Base-by-base conservation (phyloP, 2,113 vertebrate species). In the Spermophilus dauricus region DNA sequence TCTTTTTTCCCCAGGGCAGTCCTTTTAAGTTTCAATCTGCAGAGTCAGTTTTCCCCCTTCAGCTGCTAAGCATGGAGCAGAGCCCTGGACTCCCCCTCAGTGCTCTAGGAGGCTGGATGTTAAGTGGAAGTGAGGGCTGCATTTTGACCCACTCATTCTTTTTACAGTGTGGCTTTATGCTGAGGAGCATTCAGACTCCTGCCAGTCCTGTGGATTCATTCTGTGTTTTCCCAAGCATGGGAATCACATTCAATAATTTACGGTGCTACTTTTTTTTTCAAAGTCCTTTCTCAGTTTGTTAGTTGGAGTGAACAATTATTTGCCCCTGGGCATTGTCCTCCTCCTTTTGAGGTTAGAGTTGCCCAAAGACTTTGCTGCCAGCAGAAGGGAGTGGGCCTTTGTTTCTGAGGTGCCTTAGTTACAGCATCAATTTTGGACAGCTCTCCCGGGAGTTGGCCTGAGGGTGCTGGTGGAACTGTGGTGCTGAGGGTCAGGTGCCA, bases 211-310 rank as follows among this genome's bases (percentile, higher is more conserved):
- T 16, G 72, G 72, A 88, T 78, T 45, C 84, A 88, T 78, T 45
- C 84, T 56, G 81, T n/a, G n/a, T 92, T 91, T 89, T 85, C 91
- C 91, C 81, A 76, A 61, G 92, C 91, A 3, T 69, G 17, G 95
- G 90, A 67, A 30, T 69, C 89, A 82, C 80, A 17, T 14, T 97
- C 70, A 97, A 96, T 97, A 94, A 95, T 97, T 97, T 13, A 95
- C 81, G 81, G 53, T 53, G 48, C 92, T 88, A 12, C 87, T 89
- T 92, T 61, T 93, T 97, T 86, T 2, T 18, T 96, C 42, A 76
- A 28, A 37, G 20, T 22, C 18, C 24, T 2, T 9, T 2, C 37
- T 34, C 58, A 67, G 76, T 95, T 89, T 77, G 53, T 95, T 88
- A 56, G 63, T 75, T 73, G 45, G 84, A 83, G 77, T 76, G 37